These are phyloP conservation scores for Drosophila cardini DNA, from an alignment of 1,140 invertebrate species.

Conservation along the genomic window DNA sequence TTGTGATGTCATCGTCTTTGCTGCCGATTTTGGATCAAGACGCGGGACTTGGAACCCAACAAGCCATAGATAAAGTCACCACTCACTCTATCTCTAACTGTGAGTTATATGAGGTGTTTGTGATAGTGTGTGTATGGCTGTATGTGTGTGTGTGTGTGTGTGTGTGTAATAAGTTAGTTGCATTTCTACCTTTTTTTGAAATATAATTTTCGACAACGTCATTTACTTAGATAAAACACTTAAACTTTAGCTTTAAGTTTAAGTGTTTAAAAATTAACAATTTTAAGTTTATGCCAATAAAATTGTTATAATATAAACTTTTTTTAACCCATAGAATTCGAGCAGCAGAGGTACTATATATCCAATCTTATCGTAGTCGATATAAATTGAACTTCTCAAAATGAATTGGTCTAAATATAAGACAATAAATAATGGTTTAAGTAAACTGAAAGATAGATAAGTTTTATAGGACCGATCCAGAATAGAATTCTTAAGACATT, in stretches of 20 bases:
- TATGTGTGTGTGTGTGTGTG: slow-evolving; percentile 1
- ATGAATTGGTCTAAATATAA: neutral
- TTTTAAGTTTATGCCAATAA: no score
- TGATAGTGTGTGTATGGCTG: neutral
- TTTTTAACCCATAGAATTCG: no score
- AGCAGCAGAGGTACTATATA: neutral
- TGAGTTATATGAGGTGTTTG: neutral
- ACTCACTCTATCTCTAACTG: slow-evolving; percentile 3
- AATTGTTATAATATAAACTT: no score
- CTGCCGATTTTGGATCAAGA: slow-evolving; percentile 33
- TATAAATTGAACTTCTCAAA: neutral
- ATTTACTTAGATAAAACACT: no score
- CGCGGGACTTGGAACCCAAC: slow-evolving; percentile 26
- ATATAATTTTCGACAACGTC: no score
- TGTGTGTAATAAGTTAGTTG: neutral
- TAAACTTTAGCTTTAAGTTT: no score
- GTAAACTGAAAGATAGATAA: no score
- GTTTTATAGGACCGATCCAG: no score
- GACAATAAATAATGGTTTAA: neutral
- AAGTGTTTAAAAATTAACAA: no score
- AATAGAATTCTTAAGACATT: no score
- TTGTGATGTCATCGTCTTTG: slow-evolving; percentile 28
- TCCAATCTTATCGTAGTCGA: slow-evolving; percentile 1
- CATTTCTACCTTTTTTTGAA: no score
- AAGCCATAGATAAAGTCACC: slow-evolving; percentile 24